Percentiles rank a stretch among this genome's conserved stretches.
phyloP scores from a whole-genome alignment of 2,113 vertebrate species.

The Ramphastos sulfuratus region DNA sequence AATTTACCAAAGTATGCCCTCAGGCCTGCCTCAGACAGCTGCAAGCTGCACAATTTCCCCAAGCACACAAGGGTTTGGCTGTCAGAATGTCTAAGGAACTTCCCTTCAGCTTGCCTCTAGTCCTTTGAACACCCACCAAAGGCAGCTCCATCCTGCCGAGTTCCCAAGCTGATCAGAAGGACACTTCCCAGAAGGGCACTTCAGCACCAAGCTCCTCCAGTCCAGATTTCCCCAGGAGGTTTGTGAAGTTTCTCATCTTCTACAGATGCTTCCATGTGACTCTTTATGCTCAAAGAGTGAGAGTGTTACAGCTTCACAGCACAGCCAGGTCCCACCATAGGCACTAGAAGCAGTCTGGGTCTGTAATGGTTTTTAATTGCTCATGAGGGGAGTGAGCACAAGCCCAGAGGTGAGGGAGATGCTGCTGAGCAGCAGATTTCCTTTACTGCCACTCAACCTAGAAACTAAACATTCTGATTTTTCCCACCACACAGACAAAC shows the following conservation, averaged over 20 bases:
- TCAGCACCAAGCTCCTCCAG: not conserved
- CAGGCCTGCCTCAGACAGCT: not conserved
- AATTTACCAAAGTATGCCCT: not conserved
- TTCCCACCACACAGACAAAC: not conserved
- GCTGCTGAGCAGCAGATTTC: not conserved
- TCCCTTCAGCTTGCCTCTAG: not conserved
- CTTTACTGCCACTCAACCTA: not conserved
- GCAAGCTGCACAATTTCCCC: not conserved
- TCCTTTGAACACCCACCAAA: not conserved
- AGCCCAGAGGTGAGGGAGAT: not conserved
- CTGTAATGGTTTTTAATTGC: not conserved
- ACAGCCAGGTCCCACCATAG: accelerated
- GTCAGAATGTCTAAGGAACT: not conserved
- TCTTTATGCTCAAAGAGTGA: not conserved
- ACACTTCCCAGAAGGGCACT: not conserved
- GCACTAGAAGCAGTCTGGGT: not conserved
- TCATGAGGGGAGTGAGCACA: not conserved
- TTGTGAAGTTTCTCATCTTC: not conserved
- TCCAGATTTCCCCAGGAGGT: not conserved
- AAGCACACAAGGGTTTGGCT: not conserved
- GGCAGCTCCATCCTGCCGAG: not conserved
- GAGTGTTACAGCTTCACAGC: not conserved
- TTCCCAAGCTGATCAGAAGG: not conserved
- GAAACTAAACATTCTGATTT: not conserved
- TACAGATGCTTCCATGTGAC: not conserved